phyloP scores from a whole-genome alignment of 1,140 invertebrate species.

The Stegodyphus mimosarum region DNA sequence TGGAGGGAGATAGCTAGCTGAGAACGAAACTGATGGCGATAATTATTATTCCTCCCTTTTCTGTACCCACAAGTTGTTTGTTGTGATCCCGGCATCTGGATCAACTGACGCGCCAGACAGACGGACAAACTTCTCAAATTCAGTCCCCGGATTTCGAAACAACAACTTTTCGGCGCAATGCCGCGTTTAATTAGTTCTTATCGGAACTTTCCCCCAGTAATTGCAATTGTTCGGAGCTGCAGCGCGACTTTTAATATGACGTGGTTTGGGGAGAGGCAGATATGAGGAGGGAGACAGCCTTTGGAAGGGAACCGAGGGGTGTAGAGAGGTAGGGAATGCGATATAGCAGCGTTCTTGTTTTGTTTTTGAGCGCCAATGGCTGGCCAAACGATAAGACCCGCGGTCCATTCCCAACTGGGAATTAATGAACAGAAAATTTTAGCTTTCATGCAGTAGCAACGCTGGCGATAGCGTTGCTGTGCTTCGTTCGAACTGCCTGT shows the following conservation, averaged over 20 bases:
- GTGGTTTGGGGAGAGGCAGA: background rate
- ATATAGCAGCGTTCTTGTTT: slow-evolving; percentile 10
- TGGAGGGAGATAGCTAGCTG: background rate
- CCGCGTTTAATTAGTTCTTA: slow-evolving; percentile 61
- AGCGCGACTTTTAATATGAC: slow-evolving; percentile 45
- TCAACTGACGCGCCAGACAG: slow-evolving; percentile 34
- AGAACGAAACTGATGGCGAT: slow-evolving; percentile 58
- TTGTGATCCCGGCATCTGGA: slow-evolving; percentile 54
- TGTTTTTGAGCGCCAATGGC: slow-evolving; percentile 21
- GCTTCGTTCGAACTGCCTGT: background rate
- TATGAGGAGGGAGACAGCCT: too few relatives aligned
- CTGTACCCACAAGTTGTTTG: slow-evolving; percentile 50
- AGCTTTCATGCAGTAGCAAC: background rate
- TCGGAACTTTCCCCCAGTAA: slow-evolving; percentile 55
- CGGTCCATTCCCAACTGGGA: slow-evolving; percentile 16
- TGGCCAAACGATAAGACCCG: slow-evolving; percentile 34
- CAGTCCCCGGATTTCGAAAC: slow-evolving; percentile 22
- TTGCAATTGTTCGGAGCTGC: slow-evolving; percentile 48
- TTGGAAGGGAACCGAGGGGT: background rate
- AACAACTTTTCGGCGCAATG: slow-evolving; percentile 43
- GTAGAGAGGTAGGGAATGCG: background rate
- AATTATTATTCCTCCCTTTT: slow-evolving; percentile 59
- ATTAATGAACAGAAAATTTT: slow-evolving; percentile 48
- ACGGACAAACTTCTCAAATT: slow-evolving; percentile 50
- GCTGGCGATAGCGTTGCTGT: background rate